Evolutionary conservation across 2,113 vertebrate species (phyloP).

Genomic region (Cochlearius cochlearius): DNA sequence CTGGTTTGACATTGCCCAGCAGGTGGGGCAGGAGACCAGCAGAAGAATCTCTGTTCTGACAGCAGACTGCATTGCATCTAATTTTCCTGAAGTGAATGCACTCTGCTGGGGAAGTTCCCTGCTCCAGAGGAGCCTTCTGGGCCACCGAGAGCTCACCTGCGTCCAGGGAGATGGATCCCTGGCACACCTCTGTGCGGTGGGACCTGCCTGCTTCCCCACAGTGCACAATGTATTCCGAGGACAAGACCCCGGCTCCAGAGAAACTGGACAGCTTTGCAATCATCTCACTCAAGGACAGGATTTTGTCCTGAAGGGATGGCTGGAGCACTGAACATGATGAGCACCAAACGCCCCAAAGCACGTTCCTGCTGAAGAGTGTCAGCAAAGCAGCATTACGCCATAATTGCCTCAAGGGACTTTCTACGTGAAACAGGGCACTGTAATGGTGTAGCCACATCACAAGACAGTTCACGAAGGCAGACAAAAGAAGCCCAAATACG

Average conservation of each 20-base stretch:
- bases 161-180: neutral
- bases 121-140: neutral
- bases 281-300: neutral
- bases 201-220: neutral
- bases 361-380: neutral
- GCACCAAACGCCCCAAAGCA: neutral
- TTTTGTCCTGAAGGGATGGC: neutral
- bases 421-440: neutral
- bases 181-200: neutral
- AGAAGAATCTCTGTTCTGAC: neutral
- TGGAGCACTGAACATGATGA: neutral
- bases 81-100: fast-evolving
- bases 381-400: neutral
- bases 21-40: neutral
- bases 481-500: neutral
- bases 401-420: neutral
- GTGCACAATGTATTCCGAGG: neutral
- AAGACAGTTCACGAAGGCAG: neutral
- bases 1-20: neutral
- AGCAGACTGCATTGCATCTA: neutral
- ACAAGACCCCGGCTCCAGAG: neutral
- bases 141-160: neutral
- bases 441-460: neutral
- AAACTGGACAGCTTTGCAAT: neutral
- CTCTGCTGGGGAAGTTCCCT: neutral